Base-by-base conservation (phyloP, 2,797 vertebrate genomes). In the Hoplostethus atlanticus region DNA sequence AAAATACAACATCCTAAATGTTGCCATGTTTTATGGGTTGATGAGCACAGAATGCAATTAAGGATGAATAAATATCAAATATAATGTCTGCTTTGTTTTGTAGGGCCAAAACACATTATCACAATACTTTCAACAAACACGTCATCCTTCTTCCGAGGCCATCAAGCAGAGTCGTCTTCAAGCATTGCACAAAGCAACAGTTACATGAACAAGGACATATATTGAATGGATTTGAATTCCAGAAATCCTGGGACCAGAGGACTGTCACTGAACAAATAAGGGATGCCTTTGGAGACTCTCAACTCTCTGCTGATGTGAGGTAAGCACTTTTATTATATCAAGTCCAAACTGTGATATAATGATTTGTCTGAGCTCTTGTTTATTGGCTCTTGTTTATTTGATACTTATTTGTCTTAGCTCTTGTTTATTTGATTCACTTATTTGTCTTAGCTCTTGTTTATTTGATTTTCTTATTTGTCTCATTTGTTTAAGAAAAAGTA, bases 51-150 rank as follows among this genome's bases (percentile, higher is more conserved):
- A 57, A 36, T 57, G 54, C 9, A 21, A 44, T 59, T 42, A 59
- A 60, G 21, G 21, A 44, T 64, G 31, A 50, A 64, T 21, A 21
- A 21, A 21, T 21, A 21, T 21, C 28, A 36, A 3, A 40, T 58
- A 52, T 53, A 44, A 71, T 62, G 6, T 50, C 17, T 64, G 40
- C 42, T 57, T 64, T 28, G 31, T 50, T 64, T 61, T 47, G 10
- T 52, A 73, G 73, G 64, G 28, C 52, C 38, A 74, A 64, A 66
- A 74, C 36, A 50, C 21, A 55, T 2, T 36, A 44, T 68, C 63
- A 78, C 5, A 5, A 78, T 15, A 78, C 63, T 71, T 75, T 78
- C 58, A 74, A 74, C 66, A 74, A 77, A 59, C 66, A 74, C 12
- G 12, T 81, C 42, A 81, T 73, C 60, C 38, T 81, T 42, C 70